phyloP scores from a whole-genome alignment of 1,140 invertebrate species.

The Eumaeus atala region DNA sequence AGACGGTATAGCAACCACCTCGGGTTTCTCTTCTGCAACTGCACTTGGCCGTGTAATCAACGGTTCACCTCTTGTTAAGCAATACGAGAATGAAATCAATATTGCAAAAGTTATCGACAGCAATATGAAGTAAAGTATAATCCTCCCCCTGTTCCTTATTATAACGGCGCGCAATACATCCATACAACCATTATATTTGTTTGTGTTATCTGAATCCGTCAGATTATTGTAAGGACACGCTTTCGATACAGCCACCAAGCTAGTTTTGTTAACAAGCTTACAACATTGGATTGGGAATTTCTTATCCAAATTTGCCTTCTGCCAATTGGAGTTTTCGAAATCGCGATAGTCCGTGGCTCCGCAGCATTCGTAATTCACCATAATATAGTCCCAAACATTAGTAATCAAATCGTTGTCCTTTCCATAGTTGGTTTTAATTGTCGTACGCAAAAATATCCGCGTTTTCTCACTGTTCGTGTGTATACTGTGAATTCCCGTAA shows the following conservation, averaged over 20 bases:
- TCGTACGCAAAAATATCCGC: conserved; percentile 29
- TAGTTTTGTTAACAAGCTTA: conserved; percentile 35
- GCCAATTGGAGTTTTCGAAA: conserved; percentile 44
- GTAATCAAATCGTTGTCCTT: conserved; percentile 52
- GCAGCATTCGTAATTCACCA: conserved; percentile 58
- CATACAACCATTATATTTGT: conserved; percentile 46
- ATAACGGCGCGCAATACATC: conserved; percentile 37
- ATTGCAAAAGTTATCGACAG: conserved; percentile 30
- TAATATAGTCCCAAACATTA: conserved; percentile 45
- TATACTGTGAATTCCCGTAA: conserved; percentile 53
- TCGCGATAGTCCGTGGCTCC: conserved; percentile 43
- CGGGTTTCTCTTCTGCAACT: conserved; percentile 10
- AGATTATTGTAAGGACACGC: conserved; percentile 33
- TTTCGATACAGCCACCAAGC: conserved; percentile 35
- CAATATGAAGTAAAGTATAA: conserved; percentile 47
- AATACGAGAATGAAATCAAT: conserved; percentile 48
- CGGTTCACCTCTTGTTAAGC: conserved; percentile 47
- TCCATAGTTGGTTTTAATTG: conserved; percentile 44
- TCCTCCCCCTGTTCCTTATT: conserved; percentile 33
- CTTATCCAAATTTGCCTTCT: conserved; percentile 34
- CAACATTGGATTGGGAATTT: conserved; percentile 56
- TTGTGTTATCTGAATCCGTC: conserved; percentile 18
- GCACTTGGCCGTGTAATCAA: conserved; percentile 28
- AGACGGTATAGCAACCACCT: conserved; percentile 18
- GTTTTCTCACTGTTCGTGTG: conserved; percentile 47